Evolutionary conservation across 2,888 invertebrate genomes (phyloP).

Genomic region (Tuberolachnus salignus): DNA sequence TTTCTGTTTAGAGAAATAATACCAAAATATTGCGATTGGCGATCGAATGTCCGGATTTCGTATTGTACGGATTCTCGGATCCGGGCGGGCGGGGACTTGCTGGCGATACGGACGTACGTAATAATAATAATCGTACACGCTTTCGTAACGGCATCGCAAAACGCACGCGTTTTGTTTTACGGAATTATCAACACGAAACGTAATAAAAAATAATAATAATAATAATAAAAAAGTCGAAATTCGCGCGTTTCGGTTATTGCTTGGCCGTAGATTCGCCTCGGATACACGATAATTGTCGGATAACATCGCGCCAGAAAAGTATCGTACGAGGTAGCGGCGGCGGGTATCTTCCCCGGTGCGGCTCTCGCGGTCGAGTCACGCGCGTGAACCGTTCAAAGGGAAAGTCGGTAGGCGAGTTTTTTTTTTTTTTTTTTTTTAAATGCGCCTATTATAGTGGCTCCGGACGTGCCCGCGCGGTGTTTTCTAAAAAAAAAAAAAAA

Average conservation of each 20-base stretch:
- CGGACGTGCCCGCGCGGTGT: conserved; percentile 11
- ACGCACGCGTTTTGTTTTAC: neutral
- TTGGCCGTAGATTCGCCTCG: neutral
- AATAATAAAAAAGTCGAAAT: too few species aligned
- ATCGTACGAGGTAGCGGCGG: neutral
- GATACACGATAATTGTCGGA: neutral
- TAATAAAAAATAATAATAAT: neutral
- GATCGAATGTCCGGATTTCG: too few species aligned
- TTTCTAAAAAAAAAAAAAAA: conserved; percentile 23
- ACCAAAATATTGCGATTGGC: too few species aligned
- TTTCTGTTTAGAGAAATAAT: too few species aligned
- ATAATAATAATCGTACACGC: conserved; percentile 17
- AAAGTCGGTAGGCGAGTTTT: conserved; percentile 41
- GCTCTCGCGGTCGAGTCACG: neutral
- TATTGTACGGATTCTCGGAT: too few species aligned
- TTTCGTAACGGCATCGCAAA: neutral
- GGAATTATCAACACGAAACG: neutral
- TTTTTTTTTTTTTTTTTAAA: too few species aligned
- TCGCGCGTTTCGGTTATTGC: neutral
- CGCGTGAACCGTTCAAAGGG: conserved; percentile 20
- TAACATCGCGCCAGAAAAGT: neutral
- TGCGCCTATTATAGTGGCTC: too few species aligned
- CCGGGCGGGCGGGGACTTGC: too few species aligned
- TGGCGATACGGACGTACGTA: neutral
- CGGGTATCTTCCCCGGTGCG: too few species aligned